Conservation (phyloP, 2,888 invertebrate genomes). For the Hirtodrosophila confusa region DNA sequence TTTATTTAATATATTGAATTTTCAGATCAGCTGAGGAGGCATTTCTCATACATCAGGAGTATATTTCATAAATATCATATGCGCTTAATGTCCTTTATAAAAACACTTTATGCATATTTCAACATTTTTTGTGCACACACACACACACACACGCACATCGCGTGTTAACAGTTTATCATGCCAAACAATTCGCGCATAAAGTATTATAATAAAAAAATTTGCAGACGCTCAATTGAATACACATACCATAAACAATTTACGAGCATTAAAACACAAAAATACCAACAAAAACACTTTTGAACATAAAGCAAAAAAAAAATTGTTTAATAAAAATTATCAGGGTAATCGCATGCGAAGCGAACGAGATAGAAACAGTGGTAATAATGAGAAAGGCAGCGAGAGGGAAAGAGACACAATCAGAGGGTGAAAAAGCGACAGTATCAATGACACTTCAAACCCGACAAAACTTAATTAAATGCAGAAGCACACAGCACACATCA, state of each 20-base stretch:
- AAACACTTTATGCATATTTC: slow-evolving; percentile 25
- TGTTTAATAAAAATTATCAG: slow-evolving; percentile 54
- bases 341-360: slow-evolving; percentile 32
- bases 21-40: not conserved
- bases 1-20: not conserved
- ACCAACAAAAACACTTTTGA: slow-evolving; percentile 27
- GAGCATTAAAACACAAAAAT: slow-evolving; percentile 27
- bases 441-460: slow-evolving; percentile 49
- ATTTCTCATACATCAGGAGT: not conserved
- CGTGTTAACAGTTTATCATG: slow-evolving; percentile 53
- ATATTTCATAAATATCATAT: slow-evolving; percentile 25
- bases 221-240: slow-evolving; percentile 53
- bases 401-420: not conserved
- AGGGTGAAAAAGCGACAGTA: not conserved
- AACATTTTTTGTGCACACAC: slow-evolving; percentile 18
- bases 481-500: slow-evolving; percentile 26
- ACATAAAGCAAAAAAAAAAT: slow-evolving; percentile 18
- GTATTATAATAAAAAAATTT: slow-evolving; percentile 16
- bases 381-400: slow-evolving; percentile 3
- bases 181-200: slow-evolving; percentile 27
- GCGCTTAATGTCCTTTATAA: slow-evolving; percentile 21
- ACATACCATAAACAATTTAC: slow-evolving; percentile 59
- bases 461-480: slow-evolving; percentile 76
- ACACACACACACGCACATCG: not conserved
- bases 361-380: not conserved